phyloP scores from a whole-genome alignment of 2,113 vertebrate genomes.

The Perca flavescens region DNA sequence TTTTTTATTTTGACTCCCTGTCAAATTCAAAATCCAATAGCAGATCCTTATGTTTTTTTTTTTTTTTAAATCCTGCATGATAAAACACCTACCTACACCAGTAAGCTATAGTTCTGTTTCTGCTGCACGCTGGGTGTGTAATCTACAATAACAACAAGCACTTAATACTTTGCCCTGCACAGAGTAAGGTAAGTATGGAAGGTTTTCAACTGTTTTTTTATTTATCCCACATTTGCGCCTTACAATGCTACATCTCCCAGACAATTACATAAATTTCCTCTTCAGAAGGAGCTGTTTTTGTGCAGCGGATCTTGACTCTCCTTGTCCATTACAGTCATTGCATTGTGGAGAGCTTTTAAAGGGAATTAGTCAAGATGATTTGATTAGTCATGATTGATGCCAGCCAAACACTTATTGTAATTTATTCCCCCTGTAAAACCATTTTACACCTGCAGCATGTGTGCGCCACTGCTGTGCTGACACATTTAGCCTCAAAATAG shows the following conservation, averaged over 20 bases:
- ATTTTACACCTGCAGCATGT: slow-evolving; percentile 50
- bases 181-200: slow-evolving; percentile 3
- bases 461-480: slow-evolving; percentile 17
- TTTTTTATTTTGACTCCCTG: background rate
- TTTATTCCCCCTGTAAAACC: slow-evolving; percentile 50
- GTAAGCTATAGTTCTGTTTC: background rate
- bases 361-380: slow-evolving; percentile 68
- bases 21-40: background rate
- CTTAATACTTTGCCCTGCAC: slow-evolving; percentile 27
- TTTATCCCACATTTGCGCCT: slow-evolving; percentile 50
- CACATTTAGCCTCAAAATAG: slow-evolving; percentile 18
- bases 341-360: slow-evolving; percentile 60
- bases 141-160: slow-evolving; percentile 23
- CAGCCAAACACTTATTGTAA: slow-evolving; percentile 54
- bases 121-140: background rate
- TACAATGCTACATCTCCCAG: slow-evolving; percentile 20
- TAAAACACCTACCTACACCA: background rate
- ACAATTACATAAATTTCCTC: slow-evolving; percentile 67
- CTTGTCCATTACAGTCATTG: slow-evolving; percentile 64
- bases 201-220: slow-evolving; percentile 39
- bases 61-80: background rate
- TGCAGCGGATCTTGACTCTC: slow-evolving; percentile 44
- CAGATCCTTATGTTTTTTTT: background rate
- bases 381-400: slow-evolving; percentile 70
- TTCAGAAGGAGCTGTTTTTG: slow-evolving; percentile 34